Evolutionary conservation across 1,140 invertebrate species (phyloP).

Genomic region (Ectropis grisescens): DNA sequence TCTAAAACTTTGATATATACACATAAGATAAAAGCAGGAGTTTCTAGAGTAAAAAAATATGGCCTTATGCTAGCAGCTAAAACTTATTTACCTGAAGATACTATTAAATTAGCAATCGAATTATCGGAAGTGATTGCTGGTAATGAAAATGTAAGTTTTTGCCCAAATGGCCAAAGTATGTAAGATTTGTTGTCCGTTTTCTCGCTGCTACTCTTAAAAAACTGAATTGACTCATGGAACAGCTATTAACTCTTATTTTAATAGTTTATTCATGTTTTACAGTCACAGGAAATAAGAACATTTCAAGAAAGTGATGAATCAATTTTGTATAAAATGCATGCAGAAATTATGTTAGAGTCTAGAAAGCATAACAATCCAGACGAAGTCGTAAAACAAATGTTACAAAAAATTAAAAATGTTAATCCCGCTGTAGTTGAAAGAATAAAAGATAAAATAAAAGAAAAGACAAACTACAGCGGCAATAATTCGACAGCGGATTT

Average conservation of each 20-base stretch:
- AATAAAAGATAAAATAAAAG: slow-evolving; percentile 18
- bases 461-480: slow-evolving; percentile 6
- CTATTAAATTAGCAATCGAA: slow-evolving; percentile 51
- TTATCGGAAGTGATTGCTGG: slow-evolving; percentile 40
- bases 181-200: not conserved
- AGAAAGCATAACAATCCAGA: slow-evolving; percentile 26
- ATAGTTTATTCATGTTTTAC: not conserved
- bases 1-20: slow-evolving; percentile 41
- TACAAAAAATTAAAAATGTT: slow-evolving; percentile 39
- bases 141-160: slow-evolving; percentile 39
- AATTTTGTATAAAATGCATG: slow-evolving; percentile 41
- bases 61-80: slow-evolving; percentile 52
- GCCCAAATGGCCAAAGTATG: not conserved
- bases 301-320: slow-evolving; percentile 25
- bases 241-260: slow-evolving; percentile 2
- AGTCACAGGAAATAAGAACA: slow-evolving; percentile 30
- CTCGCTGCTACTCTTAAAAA: too few species aligned
- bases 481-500: too few species aligned
- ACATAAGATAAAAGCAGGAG: slow-evolving; percentile 51
- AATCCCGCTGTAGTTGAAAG: slow-evolving; percentile 32
- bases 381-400: slow-evolving; percentile 18
- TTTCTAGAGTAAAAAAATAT: slow-evolving; percentile 50
- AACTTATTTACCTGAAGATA: slow-evolving; percentile 55
- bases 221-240: too few species aligned
- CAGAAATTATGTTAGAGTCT: slow-evolving; percentile 35